Percentiles rank a stretch among this genome's conserved stretches.
phyloP scores from a whole-genome alignment of 1,140 invertebrate species.

The Cecropterus lyciades region DNA sequence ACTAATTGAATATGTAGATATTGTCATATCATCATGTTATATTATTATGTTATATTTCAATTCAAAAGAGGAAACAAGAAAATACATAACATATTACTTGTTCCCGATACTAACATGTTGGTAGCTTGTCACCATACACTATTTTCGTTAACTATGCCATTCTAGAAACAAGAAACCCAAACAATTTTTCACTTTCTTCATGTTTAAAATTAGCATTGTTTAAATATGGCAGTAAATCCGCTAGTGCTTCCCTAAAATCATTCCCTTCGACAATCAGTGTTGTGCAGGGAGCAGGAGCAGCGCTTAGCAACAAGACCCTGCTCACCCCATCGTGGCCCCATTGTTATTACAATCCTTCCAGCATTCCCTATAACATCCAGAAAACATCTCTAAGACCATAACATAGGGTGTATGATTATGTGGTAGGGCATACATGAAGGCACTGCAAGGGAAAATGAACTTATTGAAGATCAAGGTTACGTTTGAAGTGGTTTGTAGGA shows the following conservation, averaged over 20 bases:
- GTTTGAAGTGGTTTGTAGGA: conserved; percentile 30
- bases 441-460: conserved; percentile 21
- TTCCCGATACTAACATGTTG: too few relatives aligned
- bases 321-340: conserved; percentile 28
- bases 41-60: too few relatives aligned
- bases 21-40: too few relatives aligned
- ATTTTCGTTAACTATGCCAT: background rate
- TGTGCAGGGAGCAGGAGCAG: conserved; percentile 18
- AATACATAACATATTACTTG: too few relatives aligned
- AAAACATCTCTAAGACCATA: conserved; percentile 19
- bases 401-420: background rate
- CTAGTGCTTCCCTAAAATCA: conserved; percentile 13
- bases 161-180: too few relatives aligned
- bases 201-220: conserved; percentile 15
- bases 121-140: background rate
- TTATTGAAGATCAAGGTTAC: background rate
- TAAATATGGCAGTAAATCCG: conserved; percentile 20
- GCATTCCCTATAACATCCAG: background rate
- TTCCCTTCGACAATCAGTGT: conserved; percentile 18
- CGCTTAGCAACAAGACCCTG: conserved; percentile 39
- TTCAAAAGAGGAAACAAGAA: too few relatives aligned
- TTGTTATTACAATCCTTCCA: conserved; percentile 25
- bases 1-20: too few relatives aligned
- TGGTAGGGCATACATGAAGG: background rate
- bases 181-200: background rate